Evolutionary conservation across 2,797 vertebrate genomes (phyloP).

Genomic region (Menidia menidia): DNA sequence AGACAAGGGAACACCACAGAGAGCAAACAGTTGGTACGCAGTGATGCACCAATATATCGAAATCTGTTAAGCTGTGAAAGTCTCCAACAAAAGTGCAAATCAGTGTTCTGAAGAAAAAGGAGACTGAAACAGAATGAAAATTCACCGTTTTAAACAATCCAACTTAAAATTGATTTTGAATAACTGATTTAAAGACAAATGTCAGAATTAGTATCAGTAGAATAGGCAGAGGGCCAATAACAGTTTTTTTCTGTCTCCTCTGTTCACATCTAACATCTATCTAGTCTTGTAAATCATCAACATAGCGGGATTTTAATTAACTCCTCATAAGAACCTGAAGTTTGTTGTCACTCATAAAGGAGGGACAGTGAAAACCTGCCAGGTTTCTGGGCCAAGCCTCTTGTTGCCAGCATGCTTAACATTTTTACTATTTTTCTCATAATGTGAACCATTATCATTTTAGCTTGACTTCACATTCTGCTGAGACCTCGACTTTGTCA

Average conservation of each 20-base stretch:
- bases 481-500: slow-evolving; percentile 12
- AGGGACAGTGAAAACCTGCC: too few relatives aligned
- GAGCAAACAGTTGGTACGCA: slow-evolving; percentile 55
- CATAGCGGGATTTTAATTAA: too few relatives aligned
- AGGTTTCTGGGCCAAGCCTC: too few relatives aligned
- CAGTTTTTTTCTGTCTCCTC: background rate
- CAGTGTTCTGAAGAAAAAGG: too few relatives aligned
- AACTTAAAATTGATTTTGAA: too few relatives aligned
- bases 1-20: slow-evolving; percentile 55
- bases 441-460: slow-evolving; percentile 13
- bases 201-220: background rate
- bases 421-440: slow-evolving; percentile 5
- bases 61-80: slow-evolving; percentile 15
- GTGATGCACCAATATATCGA: slow-evolving; percentile 10
- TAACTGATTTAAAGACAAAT: too few relatives aligned
- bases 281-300: too few relatives aligned
- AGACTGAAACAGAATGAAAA: background rate
- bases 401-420: background rate
- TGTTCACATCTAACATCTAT: background rate
- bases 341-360: too few relatives aligned
- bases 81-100: background rate
- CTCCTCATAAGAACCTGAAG: too few relatives aligned
- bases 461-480: slow-evolving; percentile 19
- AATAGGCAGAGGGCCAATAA: background rate
- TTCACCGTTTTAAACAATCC: background rate